Evolutionary conservation across 2,113 vertebrate genomes (phyloP).

Genomic region (Hemibagrus wyckioides): DNA sequence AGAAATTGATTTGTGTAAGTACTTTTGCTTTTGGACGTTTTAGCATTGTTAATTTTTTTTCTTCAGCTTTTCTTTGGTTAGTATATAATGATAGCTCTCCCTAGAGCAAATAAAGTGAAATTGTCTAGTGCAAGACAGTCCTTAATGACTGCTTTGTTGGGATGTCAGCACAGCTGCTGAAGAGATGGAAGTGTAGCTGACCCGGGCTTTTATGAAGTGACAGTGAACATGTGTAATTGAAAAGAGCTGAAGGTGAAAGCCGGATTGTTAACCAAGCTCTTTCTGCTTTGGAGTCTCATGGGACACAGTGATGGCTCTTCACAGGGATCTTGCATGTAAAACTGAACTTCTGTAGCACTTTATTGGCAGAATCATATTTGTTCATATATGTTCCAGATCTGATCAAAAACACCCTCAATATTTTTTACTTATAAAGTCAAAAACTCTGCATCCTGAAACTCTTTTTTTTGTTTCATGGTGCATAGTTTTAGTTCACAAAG

Average conservation of each 20-base stretch:
- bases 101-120: slow-evolving; percentile 55
- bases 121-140: slow-evolving; percentile 59
- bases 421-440: not conserved
- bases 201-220: slow-evolving; percentile 68
- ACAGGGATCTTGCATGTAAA: not conserved
- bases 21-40: slow-evolving; percentile 56
- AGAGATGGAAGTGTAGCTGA: slow-evolving; percentile 69
- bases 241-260: slow-evolving; percentile 60
- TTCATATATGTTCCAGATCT: not conserved
- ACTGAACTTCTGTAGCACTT: slow-evolving; percentile 1
- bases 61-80: slow-evolving; percentile 52
- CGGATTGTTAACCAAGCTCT: slow-evolving; percentile 14
- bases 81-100: slow-evolving; percentile 51
- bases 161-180: slow-evolving; percentile 64
- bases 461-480: not conserved
- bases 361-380: slow-evolving; percentile 2
- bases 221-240: slow-evolving; percentile 73
- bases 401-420: not conserved
- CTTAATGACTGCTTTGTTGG: slow-evolving; percentile 71
- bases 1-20: slow-evolving; percentile 46
- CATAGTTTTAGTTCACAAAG: slow-evolving; percentile 23
- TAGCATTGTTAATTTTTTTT: slow-evolving; percentile 56
- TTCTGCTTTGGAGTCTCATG: slow-evolving; percentile 12
- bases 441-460: not conserved
- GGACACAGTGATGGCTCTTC: slow-evolving; percentile 13